phyloP scores from a whole-genome alignment of 2,888 invertebrate genomes.

The Strigamia crassipes region DNA sequence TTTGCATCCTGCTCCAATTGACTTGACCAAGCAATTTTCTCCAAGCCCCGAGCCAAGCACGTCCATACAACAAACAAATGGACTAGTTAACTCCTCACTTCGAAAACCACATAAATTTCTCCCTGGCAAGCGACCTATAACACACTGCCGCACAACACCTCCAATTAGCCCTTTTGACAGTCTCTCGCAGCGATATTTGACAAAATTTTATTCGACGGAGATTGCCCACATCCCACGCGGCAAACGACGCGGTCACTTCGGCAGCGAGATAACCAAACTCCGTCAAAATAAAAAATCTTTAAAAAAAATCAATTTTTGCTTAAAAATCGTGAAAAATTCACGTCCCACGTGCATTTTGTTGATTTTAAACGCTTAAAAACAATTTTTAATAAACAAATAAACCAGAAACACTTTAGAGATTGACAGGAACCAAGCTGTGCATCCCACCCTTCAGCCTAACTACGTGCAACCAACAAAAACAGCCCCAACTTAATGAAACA shows the following conservation, averaged over 20 bases:
- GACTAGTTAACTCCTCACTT: slow-evolving; percentile 27
- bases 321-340: too few species aligned
- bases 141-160: neutral
- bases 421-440: neutral
- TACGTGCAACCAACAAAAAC: neutral
- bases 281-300: too few species aligned
- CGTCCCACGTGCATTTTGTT: too few species aligned
- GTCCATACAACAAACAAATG: slow-evolving; percentile 18
- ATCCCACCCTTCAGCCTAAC: neutral
- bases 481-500: neutral
- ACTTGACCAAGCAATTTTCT: slow-evolving; percentile 10
- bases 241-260: too few species aligned
- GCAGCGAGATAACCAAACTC: too few species aligned
- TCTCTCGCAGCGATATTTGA: neutral
- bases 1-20: slow-evolving; percentile 23
- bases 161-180: slow-evolving; percentile 17
- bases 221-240: too few species aligned
- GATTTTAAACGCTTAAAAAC: too few species aligned
- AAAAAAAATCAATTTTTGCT: too few species aligned
- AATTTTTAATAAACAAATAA: neutral
- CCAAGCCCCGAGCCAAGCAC: neutral
- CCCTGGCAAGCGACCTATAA: neutral
- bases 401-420: neutral
- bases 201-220: too few species aligned
- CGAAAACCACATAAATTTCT: neutral